phyloP scores from a whole-genome alignment of 2,888 invertebrate genomes.

The Matsumyia berberina region DNA sequence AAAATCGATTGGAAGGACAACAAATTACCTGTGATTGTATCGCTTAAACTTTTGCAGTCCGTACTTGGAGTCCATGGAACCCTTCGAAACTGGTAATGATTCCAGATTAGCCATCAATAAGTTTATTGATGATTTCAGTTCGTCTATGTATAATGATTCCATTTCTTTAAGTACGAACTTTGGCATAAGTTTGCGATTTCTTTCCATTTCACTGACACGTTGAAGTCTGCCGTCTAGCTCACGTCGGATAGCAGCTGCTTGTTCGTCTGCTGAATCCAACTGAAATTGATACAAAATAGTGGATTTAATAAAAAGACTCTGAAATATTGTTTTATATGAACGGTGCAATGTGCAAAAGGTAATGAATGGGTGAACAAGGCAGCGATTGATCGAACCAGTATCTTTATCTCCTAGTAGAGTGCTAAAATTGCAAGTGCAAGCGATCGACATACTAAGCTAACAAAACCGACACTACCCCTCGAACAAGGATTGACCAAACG shows the following conservation, averaged over 20 bases:
- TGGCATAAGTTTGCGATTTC: constrained; percentile 98
- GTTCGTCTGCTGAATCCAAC: constrained; percentile 99
- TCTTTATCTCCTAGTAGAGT: no score
- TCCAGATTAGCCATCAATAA: constrained; percentile 99
- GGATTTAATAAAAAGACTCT: no score
- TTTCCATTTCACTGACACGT: constrained; percentile 98
- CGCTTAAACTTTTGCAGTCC: constrained; percentile 98
- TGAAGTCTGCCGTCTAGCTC: constrained; percentile 99
- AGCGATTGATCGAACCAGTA: no score
- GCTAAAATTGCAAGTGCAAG: no score
- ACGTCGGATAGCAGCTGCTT: constrained; percentile 99
- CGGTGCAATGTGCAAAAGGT: no score
- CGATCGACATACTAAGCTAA: no score
- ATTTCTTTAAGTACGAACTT: constrained; percentile 99
- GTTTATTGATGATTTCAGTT: constrained; percentile 98
- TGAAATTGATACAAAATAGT: no score
- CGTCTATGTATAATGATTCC: constrained; percentile 99
- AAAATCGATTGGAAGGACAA: neutral
- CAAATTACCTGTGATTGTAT: constrained; percentile 96
- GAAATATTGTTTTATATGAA: no score
- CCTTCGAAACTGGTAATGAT: constrained; percentile 99
- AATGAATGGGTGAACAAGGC: no score
- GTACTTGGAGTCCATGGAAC: constrained; percentile 98
- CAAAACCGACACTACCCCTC: no score
- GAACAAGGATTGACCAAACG: no score